Base-by-base conservation (phyloP, 2,113 vertebrate genomes). In the Odontesthes bonariensis region DNA sequence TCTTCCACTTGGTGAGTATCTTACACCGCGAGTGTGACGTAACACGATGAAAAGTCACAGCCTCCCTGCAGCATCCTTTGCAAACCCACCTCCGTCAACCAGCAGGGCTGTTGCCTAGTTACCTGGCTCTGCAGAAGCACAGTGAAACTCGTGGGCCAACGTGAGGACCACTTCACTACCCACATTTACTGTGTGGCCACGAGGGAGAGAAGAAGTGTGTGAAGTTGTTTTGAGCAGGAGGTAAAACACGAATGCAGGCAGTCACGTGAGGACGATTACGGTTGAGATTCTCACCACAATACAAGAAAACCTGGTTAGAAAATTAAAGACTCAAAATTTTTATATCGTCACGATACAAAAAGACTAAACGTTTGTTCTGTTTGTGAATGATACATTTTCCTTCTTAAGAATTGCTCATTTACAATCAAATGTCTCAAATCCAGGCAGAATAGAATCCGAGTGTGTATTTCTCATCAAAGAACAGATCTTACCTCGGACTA, bases 71-170 rank as follows among this genome's bases (percentile, higher is more conserved):
- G 86, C 87, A 83, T 83, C 83, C 85, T 78, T 83, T 86, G 81
- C 74, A 85, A 77, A 68, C 53, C 77, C 86, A 68, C 80, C 88
- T 85, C 89, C 71, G 12, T 71, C 79, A 3, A 55, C 73, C 32
- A 20, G 78, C 78, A 87, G 62, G 67, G 55, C 89, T 85, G 89
- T 91, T 92, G 89, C 89, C 87, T 91, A 75, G 88, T 79, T 92
- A 90, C 89, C 91, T 89, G 85, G 73, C 86, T 89, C 83, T 85
- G 89, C 76, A 85, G 62, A 81, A 79, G 83, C 60, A 79, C 83
- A 81, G 77, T 13, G 72, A 77, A 61, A 72, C 87, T 79, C 32
- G n/a, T 62, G 77, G 83, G 77, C 83, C 58, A 69, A 72, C 23
- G 57, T 14, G 74, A 81, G 61, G 80, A 79, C 83, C 77, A 81